These are phyloP conservation scores for Musca domestica DNA, from an alignment of 1,140 invertebrate species.

Conservation along the genomic window DNA sequence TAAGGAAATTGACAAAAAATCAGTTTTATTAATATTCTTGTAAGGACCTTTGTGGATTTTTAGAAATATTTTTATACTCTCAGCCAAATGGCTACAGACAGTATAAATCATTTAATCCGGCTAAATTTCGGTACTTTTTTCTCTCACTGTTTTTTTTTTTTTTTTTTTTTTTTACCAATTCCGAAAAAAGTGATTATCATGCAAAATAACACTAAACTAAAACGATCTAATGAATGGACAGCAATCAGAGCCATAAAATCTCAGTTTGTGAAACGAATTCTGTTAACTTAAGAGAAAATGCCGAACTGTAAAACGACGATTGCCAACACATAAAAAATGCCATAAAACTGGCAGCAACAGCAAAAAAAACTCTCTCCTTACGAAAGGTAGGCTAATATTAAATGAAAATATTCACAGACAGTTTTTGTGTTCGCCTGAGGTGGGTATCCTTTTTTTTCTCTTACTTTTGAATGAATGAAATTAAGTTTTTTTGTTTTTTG, in stretches of 20 bases:
- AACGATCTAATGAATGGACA: constrained; percentile 13
- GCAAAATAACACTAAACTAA: constrained; percentile 12
- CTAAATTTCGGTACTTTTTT: too few relatives aligned
- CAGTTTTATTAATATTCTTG: too few relatives aligned
- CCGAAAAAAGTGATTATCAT: constrained; percentile 10
- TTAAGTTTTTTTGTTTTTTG: too few relatives aligned
- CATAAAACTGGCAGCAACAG: too few relatives aligned
- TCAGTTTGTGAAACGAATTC: background rate
- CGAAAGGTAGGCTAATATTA: background rate
- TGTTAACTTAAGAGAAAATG: background rate
- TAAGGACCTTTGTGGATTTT: too few relatives aligned
- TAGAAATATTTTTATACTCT: too few relatives aligned
- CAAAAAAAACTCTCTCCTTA: background rate
- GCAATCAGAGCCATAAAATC: background rate
- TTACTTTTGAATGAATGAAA: constrained; percentile 19
- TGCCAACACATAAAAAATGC: constrained; percentile 12
- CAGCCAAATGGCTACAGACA: too few relatives aligned
- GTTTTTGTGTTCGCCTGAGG: background rate
- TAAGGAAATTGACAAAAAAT: too few relatives aligned
- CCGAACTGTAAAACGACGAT: constrained; percentile 1
- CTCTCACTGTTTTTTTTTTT: background rate
- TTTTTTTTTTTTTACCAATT: too few relatives aligned
- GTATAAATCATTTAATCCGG: too few relatives aligned
- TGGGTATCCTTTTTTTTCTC: background rate
- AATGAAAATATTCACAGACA: background rate